These are phyloP conservation scores for Plebejus anna DNA, from an alignment of 2,888 invertebrate genomes.

Conservation along the genomic window DNA sequence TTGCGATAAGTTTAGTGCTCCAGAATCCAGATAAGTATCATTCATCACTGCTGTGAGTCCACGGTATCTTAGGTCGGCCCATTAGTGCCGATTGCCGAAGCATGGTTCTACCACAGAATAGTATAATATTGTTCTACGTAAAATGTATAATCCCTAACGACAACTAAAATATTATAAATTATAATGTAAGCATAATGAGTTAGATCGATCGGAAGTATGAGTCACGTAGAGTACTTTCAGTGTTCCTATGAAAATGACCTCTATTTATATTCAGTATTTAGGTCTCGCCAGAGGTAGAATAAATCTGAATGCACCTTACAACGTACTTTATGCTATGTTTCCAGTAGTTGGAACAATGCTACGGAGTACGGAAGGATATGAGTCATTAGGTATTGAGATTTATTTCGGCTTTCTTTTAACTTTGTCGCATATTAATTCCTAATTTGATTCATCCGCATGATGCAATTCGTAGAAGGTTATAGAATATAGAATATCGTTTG, in stretches of 20 bases:
- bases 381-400: conserved; percentile 5
- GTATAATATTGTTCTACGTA: too few relatives aligned
- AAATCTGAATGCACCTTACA: neutral
- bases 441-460: neutral
- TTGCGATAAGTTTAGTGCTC: too few relatives aligned
- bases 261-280: too few relatives aligned
- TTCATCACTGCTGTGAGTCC: too few relatives aligned
- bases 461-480: too few relatives aligned
- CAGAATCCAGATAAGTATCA: too few relatives aligned
- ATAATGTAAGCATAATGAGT: neutral
- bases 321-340: neutral
- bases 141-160: neutral
- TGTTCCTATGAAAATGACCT: too few relatives aligned
- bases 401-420: neutral
- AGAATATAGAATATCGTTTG: too few relatives aligned
- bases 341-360: neutral
- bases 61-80: neutral
- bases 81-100: neutral
- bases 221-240: too few relatives aligned
- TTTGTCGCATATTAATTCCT: neutral
- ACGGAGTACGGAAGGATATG: conserved; percentile 1
- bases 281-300: neutral
- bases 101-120: too few relatives aligned
- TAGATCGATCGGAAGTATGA: neutral
- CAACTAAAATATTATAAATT: neutral